A percentile compares a stretch with the other conserved stretches of the same genome.
Conservation (phyloP, 2,797 vertebrate species). For the Chaetophractus vellerosus region DNA sequence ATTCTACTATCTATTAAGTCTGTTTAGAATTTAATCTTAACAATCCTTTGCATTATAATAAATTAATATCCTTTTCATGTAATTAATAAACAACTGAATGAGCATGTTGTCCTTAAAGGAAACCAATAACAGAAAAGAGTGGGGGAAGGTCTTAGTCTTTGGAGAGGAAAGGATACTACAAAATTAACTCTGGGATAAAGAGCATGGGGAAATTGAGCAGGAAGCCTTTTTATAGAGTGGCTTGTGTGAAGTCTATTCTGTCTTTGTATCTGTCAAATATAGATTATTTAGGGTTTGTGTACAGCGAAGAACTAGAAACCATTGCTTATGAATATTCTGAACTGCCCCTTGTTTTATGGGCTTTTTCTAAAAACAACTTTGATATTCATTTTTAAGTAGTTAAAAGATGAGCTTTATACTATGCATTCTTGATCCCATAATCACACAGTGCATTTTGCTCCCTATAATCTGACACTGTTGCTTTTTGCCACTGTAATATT, state of each 20-base stretch:
- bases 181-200: slow-evolving; percentile 21
- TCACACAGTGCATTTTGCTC: neutral
- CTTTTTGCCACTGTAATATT: neutral
- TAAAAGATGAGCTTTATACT: neutral
- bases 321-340: neutral
- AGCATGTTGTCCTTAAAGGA: neutral
- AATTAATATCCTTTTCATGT: neutral
- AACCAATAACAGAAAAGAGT: neutral
- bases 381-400: neutral
- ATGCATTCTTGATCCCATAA: neutral
- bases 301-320: neutral
- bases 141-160: neutral
- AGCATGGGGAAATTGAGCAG: neutral
- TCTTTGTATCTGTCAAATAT: slow-evolving; percentile 9
- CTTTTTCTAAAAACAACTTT: neutral
- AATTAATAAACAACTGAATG: neutral
- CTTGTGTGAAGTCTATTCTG: neutral
- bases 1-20: slow-evolving; percentile 10
- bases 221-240: neutral
- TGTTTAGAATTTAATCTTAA: slow-evolving; percentile 47
- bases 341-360: neutral
- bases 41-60: neutral
- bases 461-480: neutral
- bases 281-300: neutral
- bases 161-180: neutral